These are phyloP conservation scores for Macrobrachium rosenbergii DNA, from an alignment of 1,140 invertebrate genomes.

Conservation along the genomic window DNA sequence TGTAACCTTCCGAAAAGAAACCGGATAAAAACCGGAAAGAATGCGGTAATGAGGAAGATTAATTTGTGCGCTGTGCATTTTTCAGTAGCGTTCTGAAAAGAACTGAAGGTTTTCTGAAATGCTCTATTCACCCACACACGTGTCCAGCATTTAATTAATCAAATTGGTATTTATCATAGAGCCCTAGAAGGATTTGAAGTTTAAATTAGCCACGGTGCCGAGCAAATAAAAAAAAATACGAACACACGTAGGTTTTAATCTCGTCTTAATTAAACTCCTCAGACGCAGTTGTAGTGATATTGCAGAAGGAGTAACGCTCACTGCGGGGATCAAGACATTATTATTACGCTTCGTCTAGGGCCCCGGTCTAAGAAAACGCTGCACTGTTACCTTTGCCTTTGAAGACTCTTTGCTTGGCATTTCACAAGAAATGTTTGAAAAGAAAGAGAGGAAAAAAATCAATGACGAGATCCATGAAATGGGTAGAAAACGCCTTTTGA, in stretches of 20 bases:
- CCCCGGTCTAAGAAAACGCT: no score
- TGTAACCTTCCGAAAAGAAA: slow-evolving; percentile 9
- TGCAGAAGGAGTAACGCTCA: not conserved
- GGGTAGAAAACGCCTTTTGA: no score
- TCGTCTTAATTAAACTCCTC: slow-evolving; percentile 37
- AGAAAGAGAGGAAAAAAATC: no score
- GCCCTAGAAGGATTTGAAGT: slow-evolving; percentile 26
- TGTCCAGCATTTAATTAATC: slow-evolving; percentile 38
- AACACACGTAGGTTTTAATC: slow-evolving; percentile 29
- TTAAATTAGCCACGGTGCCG: slow-evolving; percentile 31
- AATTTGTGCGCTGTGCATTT: slow-evolving; percentile 28
- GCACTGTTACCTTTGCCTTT: no score
- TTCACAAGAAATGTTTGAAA: no score
- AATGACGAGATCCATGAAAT: no score
- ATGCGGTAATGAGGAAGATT: slow-evolving; percentile 32
- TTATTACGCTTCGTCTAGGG: no score
- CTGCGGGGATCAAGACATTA: not conserved
- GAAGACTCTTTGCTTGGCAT: no score
- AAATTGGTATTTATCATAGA: slow-evolving; percentile 35
- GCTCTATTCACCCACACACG: slow-evolving; percentile 23
- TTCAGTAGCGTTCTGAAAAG: slow-evolving; percentile 22
- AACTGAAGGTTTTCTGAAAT: slow-evolving; percentile 28
- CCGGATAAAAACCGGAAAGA: slow-evolving; percentile 24
- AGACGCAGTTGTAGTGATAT: slow-evolving; percentile 21
- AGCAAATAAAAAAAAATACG: slow-evolving; percentile 37